Evolutionary conservation across 2,797 vertebrate genomes (phyloP).

Genomic region (Hippoglossus hippoglossus): DNA sequence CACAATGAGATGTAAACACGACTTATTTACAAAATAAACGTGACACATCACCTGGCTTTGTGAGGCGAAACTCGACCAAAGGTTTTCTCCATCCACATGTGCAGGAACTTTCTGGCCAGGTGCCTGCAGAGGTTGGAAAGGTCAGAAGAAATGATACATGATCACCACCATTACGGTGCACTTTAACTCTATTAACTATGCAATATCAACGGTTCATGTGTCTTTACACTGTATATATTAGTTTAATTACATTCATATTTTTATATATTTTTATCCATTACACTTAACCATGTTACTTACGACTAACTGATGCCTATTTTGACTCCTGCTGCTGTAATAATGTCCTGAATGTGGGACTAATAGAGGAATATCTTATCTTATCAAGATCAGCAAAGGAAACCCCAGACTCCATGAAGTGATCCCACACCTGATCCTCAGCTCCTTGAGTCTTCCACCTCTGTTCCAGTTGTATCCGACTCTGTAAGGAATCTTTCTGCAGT

Average conservation of each 20-base stretch:
- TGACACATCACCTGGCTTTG: conserved; percentile 85
- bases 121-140: conserved; percentile 76
- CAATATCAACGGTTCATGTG: background rate
- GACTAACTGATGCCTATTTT: too few species aligned
- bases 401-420: fast-evolving
- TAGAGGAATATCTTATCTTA: too few species aligned
- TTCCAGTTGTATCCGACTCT: conserved; percentile 79
- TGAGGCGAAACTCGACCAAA: conserved; percentile 90
- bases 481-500: conserved; percentile 51
- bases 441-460: conserved; percentile 84
- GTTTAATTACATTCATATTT: too few species aligned
- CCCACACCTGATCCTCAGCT: conserved; percentile 86
- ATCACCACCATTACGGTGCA: too few species aligned
- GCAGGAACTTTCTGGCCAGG: conserved; percentile 90
- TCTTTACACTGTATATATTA: too few species aligned
- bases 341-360: too few species aligned
- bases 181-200: background rate
- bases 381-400: background rate
- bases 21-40: background rate
- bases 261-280: too few species aligned
- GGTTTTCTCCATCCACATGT: conserved; percentile 88
- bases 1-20: too few species aligned
- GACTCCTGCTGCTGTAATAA: too few species aligned
- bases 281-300: too few species aligned
- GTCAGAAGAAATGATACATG: background rate